Evolutionary conservation across 2,113 vertebrate genomes (phyloP).

Genomic region (Tilapia sparmanii): DNA sequence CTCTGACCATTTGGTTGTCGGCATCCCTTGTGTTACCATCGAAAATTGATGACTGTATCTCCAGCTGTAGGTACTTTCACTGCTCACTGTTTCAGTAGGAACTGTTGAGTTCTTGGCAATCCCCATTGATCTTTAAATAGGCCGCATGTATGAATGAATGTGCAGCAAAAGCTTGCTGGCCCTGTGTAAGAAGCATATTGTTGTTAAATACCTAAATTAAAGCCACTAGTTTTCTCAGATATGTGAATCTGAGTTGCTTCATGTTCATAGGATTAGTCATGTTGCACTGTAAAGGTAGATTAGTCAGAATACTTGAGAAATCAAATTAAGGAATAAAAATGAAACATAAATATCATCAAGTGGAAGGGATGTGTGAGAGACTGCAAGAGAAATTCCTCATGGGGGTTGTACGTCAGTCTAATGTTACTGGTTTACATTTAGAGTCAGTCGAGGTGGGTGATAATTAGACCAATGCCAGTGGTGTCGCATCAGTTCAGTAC

Average conservation of each 20-base stretch:
- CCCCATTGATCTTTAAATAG: not conserved
- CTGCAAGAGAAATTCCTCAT: not conserved
- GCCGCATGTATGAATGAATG: not conserved
- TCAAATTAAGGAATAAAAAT: not conserved
- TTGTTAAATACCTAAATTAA: not conserved
- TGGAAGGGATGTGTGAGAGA: not conserved
- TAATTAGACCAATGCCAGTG: not conserved
- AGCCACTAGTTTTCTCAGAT: not conserved
- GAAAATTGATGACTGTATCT: not conserved
- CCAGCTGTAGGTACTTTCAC: slow-evolving; percentile 7
- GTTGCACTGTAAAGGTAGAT: not conserved
- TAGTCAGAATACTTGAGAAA: not conserved
- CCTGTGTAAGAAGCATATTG: not conserved
- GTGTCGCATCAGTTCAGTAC: not conserved
- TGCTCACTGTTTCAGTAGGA: not conserved
- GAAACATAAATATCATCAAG: not conserved
- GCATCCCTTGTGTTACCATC: not conserved
- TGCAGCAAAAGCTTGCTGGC: not conserved
- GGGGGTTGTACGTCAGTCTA: not conserved
- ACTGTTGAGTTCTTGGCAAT: not conserved
- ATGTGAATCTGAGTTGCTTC: not conserved
- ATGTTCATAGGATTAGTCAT: not conserved
- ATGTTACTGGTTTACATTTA: not conserved
- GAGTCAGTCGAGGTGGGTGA: not conserved
- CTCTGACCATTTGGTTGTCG: not conserved